Conservation (phyloP, 2,797 vertebrate genomes). For the Scolopax rusticola region DNA sequence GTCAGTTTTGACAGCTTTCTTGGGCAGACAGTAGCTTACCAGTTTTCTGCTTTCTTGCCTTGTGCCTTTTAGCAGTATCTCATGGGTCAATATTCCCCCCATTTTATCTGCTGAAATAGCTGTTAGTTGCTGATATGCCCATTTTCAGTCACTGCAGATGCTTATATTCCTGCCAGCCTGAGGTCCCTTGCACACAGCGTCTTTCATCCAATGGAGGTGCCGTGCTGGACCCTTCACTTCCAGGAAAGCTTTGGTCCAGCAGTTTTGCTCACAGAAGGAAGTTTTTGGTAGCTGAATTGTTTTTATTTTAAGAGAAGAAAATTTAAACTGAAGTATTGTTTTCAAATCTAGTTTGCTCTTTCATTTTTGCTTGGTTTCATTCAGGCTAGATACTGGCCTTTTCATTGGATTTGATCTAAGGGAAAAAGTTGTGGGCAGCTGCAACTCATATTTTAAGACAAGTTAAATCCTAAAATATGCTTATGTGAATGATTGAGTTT, state of each 20-base stretch:
- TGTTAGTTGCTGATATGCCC: background rate
- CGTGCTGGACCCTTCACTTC: background rate
- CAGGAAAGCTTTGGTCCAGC: background rate
- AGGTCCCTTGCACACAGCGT: accelerated
- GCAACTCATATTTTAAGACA: background rate
- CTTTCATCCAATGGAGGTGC: background rate
- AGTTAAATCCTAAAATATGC: background rate
- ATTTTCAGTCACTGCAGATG: background rate
- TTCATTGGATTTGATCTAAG: background rate
- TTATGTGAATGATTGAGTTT: background rate
- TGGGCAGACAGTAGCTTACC: background rate
- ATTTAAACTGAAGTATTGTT: background rate
- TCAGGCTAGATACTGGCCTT: background rate
- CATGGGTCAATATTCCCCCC: background rate
- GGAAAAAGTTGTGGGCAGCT: background rate
- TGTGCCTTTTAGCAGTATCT: background rate
- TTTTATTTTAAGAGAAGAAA: background rate
- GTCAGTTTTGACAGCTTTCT: background rate
- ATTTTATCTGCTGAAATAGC: background rate
- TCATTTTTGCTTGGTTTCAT: background rate
- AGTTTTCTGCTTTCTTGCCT: background rate
- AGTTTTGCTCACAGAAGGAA: background rate
- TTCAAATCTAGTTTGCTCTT: background rate
- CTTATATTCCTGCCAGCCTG: background rate
- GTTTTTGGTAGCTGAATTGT: background rate